Base-by-base conservation (phyloP, 1,140 invertebrate genomes). In the Drosophila athabasca region DNA sequence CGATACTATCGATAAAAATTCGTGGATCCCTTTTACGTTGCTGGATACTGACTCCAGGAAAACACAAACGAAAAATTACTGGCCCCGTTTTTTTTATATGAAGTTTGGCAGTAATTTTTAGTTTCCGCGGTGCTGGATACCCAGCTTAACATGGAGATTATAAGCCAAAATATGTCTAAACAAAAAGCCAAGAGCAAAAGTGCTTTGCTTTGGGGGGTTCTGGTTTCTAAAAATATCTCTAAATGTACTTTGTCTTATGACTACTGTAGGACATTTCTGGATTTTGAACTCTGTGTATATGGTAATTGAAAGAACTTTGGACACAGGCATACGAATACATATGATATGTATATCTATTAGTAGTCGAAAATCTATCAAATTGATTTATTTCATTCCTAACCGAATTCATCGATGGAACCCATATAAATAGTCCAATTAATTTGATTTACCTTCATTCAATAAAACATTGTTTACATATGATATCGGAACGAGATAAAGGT, bases 121-220 rank as follows among this genome's bases (percentile, higher is more conserved):
- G n/a, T n/a, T n/a, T n/a, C n/a, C n/a, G n/a, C n/a, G n/a, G n/a
- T n/a, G n/a, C n/a, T n/a, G n/a, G n/a, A n/a, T n/a, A n/a, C n/a
- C n/a, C n/a, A n/a, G n/a, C n/a, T n/a, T n/a, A n/a, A 67, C 62
- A 51, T 75, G 53, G 72, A 75, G 72, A 75, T 54, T 75, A 60
- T 67, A 54, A 35, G 71, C 70, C 70, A 74, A 74, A 66, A 59
- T 74, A 29, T 65, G 61, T 44, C 52, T 62, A 74, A 74, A 74
- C 70, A 74, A 55, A 55, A 31, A 50, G 17, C 19, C 29, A 22
- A 22, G 17, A 35, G 29, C 43, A 19, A 57, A 65, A 69, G 50
- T 55, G 62, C 44, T 67, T 35, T 55, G 62, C 44, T 67, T 35
- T 31, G 50, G 55, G 35, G 48, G 35, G 48, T 65, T 74, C 46